These are phyloP conservation scores for Coenonympha glycerion DNA, from an alignment of 2,888 invertebrate genomes.

Conservation along the genomic window DNA sequence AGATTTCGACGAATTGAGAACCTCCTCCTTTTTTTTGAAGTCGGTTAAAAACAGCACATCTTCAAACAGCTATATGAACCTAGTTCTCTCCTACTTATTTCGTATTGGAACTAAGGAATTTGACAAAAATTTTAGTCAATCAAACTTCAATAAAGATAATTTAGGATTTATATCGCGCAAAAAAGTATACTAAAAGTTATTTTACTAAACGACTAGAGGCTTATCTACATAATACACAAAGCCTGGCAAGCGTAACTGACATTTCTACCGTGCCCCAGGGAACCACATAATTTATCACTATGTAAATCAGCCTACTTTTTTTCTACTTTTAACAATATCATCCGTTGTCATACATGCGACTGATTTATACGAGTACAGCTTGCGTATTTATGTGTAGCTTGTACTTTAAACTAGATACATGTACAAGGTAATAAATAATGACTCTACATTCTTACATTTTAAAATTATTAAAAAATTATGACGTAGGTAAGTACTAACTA, in stretches of 20 bases:
- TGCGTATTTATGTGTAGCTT: slow-evolving; percentile 2
- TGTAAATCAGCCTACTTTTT: slow-evolving; percentile 25
- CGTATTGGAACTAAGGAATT: too few species aligned
- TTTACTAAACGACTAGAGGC: slow-evolving; percentile 13
- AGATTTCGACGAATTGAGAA: too few species aligned
- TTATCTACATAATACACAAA: slow-evolving; percentile 16
- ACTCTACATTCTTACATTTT: not conserved
- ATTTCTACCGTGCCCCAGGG: slow-evolving; percentile 19
- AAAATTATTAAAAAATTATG: not conserved
- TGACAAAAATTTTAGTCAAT: too few species aligned
- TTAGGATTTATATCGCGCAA: not conserved
- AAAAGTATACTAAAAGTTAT: slow-evolving; percentile 3
- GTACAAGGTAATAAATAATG: not conserved
- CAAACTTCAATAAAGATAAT: too few species aligned
- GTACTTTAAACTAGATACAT: not conserved
- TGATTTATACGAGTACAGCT: slow-evolving; percentile 21
- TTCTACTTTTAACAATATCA: slow-evolving; percentile 22
- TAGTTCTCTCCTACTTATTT: too few species aligned
- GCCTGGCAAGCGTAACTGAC: slow-evolving; percentile 3
- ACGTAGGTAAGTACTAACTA: not conserved
- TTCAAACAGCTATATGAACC: too few species aligned
- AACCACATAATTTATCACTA: slow-evolving; percentile 19
- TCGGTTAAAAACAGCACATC: too few species aligned
- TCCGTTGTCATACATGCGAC: slow-evolving; percentile 13
- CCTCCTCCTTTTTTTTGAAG: too few species aligned